Base-by-base conservation (phyloP, 2,888 invertebrate species). In the Bedellia somnulentella region DNA sequence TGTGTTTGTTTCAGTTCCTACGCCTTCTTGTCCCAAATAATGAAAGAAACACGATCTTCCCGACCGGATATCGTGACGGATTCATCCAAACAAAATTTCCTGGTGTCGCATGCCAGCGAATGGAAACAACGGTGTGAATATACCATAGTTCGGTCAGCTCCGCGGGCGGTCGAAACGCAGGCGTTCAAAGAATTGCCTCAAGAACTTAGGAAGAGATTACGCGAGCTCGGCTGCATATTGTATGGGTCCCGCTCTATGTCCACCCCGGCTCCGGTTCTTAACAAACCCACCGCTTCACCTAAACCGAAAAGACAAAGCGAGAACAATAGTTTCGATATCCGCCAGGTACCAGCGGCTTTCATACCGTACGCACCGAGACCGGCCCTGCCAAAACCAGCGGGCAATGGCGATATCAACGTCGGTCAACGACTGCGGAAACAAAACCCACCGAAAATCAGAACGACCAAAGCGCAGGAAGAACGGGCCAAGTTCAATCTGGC, bases 1-100 rank as follows among this genome's bases (percentile, higher is more conserved):
- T n/a, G n/a, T n/a, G n/a, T n/a, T n/a, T n/a, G n/a, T 29, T 23
- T 5, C 17, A 30, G 83, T 33, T 86, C 90, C 36, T 92, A 92
- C 46, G 73, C 81, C 1, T 75, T 75, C 14, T 54, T 73, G 5
- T 55, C 55, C 5, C 36, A 39, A 2, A 33, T 58, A 0, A 39
- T 54, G 6, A 47, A 44, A 16, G 53, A 57, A 17, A 43, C 52
- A 12, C 45, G 45, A 8, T 44, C 32, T 15, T 36, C 49, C 0
- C 55, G 52, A 33, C 57, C 57, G 0, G 64, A 64, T 30, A 42
- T 57, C 6, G 45, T 55, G 9, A 45, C 38, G 9, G 48, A 49
- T 29, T 47, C 46, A 25, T 41, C 38, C 0, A 39, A 48, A 2
- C 42, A 40, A 18, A 54, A 42, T 24, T 31, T 57, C 2, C 41